Evolutionary conservation across 2,888 invertebrate genomes (phyloP).

Genomic region (Suillia variegata): DNA sequence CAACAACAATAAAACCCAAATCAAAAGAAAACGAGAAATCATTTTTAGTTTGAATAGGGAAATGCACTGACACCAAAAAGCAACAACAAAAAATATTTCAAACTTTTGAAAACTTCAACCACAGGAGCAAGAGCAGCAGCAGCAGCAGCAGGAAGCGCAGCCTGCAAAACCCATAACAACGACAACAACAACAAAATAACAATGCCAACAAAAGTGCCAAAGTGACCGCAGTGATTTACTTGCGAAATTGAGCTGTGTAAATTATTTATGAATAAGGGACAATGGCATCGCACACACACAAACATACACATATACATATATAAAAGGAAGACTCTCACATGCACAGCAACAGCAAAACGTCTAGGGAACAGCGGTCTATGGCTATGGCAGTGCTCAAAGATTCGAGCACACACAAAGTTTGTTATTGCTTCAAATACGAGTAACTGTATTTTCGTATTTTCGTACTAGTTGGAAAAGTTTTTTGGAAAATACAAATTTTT

Average conservation of each 20-base stretch:
- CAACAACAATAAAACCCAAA: neutral
- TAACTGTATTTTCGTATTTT: too few species aligned
- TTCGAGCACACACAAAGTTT: too few species aligned
- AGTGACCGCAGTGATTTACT: conserved; percentile 43
- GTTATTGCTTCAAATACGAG: too few species aligned
- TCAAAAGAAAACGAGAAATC: neutral
- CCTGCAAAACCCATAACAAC: neutral
- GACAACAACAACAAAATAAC: conserved; percentile 12
- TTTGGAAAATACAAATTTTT: too few species aligned
- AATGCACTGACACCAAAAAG: conserved; percentile 1
- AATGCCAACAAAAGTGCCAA: conserved; percentile 8
- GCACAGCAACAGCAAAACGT: neutral
- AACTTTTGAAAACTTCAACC: neutral
- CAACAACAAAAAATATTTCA: too few species aligned
- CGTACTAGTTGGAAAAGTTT: too few species aligned
- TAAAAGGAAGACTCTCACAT: conserved; percentile 7
- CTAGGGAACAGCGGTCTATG: too few species aligned
- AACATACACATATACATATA: conserved; percentile 36
- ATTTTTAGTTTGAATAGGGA: neutral
- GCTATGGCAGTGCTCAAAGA: too few species aligned
- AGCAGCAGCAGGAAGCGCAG: neutral
- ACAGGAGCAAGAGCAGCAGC: too few species aligned
- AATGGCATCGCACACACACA: conserved; percentile 33
- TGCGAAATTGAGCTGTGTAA: conserved; percentile 48
- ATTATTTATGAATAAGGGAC: conserved; percentile 47